Evolutionary conservation across 2,888 invertebrate species (phyloP).

Genomic region (Pyralis farinalis): DNA sequence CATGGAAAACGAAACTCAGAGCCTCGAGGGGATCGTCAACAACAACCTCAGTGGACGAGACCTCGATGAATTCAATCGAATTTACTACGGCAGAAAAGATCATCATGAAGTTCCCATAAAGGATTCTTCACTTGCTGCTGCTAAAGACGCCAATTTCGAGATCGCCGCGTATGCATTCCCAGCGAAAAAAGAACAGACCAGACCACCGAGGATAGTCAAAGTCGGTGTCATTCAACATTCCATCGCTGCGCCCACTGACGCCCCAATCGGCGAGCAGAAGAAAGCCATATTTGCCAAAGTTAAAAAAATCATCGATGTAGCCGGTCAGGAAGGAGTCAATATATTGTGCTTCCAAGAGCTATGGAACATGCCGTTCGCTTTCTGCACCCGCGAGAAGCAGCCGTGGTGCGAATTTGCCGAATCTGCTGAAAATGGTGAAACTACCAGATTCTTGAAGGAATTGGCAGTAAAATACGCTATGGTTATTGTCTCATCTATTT

Average conservation of each 20-base stretch:
- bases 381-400: conserved; percentile 97
- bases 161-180: conserved; percentile 70
- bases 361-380: conserved; percentile 99
- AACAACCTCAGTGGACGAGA: conserved; percentile 65
- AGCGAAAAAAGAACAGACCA: conserved; percentile 69
- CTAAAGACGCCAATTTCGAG: conserved; percentile 79
- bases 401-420: conserved; percentile 99
- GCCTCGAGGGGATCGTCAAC: conserved; percentile 64
- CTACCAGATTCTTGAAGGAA: conserved; percentile 90
- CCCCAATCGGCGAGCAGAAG: conserved; percentile 88
- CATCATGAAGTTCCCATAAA: conserved; percentile 59
- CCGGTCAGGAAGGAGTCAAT: conserved; percentile 91
- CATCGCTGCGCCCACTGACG: conserved; percentile 89
- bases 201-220: conserved; percentile 88
- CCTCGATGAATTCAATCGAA: conserved; percentile 70
- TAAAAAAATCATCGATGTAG: conserved; percentile 88
- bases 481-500: conserved; percentile 97
- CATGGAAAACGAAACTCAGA: conserved; percentile 70
- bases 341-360: conserved; percentile 97
- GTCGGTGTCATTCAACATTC: conserved; percentile 95
- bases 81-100: conserved; percentile 63
- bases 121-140: conserved; percentile 74
- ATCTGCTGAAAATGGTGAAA: conserved; percentile 92
- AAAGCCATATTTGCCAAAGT: conserved; percentile 90
- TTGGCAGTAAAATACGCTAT: conserved; percentile 92